These are phyloP conservation scores for Telenomus remus DNA, from an alignment of 1,140 invertebrate genomes.

Conservation along the genomic window DNA sequence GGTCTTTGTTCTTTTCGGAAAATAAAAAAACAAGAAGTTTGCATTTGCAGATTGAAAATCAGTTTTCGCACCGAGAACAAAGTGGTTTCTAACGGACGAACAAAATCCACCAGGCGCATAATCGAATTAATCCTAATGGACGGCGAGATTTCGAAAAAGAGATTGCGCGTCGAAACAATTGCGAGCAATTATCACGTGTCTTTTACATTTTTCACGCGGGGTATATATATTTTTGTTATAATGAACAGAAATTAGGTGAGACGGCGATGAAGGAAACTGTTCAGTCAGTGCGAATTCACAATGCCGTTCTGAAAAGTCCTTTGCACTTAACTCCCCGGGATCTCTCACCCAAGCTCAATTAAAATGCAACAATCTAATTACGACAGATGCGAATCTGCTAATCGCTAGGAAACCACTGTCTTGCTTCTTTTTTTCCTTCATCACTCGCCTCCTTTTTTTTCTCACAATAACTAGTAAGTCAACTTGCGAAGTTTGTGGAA, in stretches of 20 bases:
- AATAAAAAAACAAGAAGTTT: too few relatives aligned
- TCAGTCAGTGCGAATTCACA: conserved; percentile 32
- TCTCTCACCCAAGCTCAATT: conserved; percentile 42
- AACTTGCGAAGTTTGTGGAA: conserved; percentile 5
- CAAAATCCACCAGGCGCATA: not conserved
- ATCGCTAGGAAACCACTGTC: conserved; percentile 42
- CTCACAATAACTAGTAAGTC: conserved; percentile 2
- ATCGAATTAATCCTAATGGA: conserved; percentile 22
- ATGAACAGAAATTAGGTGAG: conserved; percentile 48
- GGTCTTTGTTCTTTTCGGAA: too few relatives aligned
- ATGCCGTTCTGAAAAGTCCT: conserved; percentile 47
- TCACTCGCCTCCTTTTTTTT: conserved; percentile 18
- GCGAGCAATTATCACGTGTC: conserved; percentile 23
- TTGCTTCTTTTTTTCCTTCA: conserved; percentile 27
- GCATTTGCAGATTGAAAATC: too few relatives aligned
- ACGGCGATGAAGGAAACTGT: conserved; percentile 30
- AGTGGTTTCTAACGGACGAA: too few relatives aligned
- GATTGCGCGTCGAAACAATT: conserved; percentile 3
- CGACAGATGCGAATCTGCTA: conserved; percentile 52
- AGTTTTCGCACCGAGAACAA: too few relatives aligned
- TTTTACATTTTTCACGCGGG: conserved; percentile 7
- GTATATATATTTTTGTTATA: conserved; percentile 38
- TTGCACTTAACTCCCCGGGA: conserved; percentile 25
- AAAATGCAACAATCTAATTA: conserved; percentile 52
- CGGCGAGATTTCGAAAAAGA: conserved; percentile 20